Base-by-base conservation (phyloP, 64 coral and sea anemone genomes). In the Astreopora myriophthalma region DNA sequence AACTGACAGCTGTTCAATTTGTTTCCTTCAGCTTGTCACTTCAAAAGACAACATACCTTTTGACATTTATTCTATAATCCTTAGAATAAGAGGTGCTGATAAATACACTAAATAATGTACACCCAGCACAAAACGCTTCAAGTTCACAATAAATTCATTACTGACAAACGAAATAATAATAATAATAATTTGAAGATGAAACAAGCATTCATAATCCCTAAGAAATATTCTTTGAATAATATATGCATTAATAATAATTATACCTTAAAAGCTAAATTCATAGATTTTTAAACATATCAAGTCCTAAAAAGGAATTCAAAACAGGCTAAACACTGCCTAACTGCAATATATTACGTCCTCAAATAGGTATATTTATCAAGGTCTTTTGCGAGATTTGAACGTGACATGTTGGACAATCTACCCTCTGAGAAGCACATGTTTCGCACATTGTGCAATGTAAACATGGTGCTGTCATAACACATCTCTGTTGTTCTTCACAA, bases 231-330 rank as follows among this genome's bases (percentile, higher is more conserved):
- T 97, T 89, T 87, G 84, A 92, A 95, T 95, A 95, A 97, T 86
- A 93, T 90, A 85, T 85, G 90, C 84, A 76, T 92, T 75, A 84
- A 89, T 91, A 92, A 96, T 96, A 92, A 97, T 97, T 97, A 97
- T 97, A 90, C 92, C 86, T 93, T 97, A 97, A 97, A 97, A 97
- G 93, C 95, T 97, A 97, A 88, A 97, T 97, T 97, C 74, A 73
- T 90, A 89, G 49, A 92, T 73, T 92, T 66, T 75, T 83, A 83
- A 83, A 83, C 79, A 83, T 96, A 96, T 92, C 70, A 96, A 97
- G 91, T 94, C 95, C 95, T 97, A 97, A 94, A 92, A 84, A 86
- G 77, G 75, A 75, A 87, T 94, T 94, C 89, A 78, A 83, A 97
- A 96, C 75, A 93, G 93, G 60, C 60, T 92, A 88, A 92, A 89